Conservation (phyloP, 64 coral and sea anemone genomes). For the Hydrozoanthus tunicans region DNA sequence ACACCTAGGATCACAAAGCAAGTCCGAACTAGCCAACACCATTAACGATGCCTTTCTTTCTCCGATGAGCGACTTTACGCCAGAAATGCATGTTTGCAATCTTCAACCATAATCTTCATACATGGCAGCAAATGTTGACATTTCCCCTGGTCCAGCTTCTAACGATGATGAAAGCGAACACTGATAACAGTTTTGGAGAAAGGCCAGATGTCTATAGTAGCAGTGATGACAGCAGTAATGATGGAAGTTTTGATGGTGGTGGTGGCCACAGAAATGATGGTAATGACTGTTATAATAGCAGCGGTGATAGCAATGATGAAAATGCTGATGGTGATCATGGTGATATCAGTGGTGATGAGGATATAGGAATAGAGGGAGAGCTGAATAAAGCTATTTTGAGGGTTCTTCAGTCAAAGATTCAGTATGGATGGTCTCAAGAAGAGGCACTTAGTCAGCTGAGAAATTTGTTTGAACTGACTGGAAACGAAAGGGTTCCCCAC, state of each 20-base stretch:
- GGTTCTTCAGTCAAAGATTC: not conserved
- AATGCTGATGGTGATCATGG: not conserved
- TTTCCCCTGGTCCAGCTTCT: too few relatives aligned
- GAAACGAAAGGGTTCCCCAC: constrained; percentile 57
- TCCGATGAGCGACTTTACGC: too few relatives aligned
- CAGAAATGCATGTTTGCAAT: too few relatives aligned
- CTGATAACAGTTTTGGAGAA: not conserved
- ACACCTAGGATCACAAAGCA: too few relatives aligned
- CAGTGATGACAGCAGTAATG: not conserved
- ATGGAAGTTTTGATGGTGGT: not conserved
- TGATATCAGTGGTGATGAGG: not conserved
- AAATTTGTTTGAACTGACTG: constrained; percentile 58
- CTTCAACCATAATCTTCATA: too few relatives aligned
- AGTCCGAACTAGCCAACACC: too few relatives aligned
- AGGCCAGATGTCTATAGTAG: not conserved
- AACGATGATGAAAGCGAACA: too few relatives aligned
- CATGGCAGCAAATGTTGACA: too few relatives aligned
- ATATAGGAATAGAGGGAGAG: not conserved
- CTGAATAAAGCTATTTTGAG: constrained; percentile 9
- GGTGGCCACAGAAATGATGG: not conserved
- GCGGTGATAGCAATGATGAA: not conserved
- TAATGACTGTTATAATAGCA: not conserved
- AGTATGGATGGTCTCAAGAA: constrained; percentile 57
- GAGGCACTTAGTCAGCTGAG: constrained; percentile 38
- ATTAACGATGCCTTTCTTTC: too few relatives aligned